Conservation (phyloP, 2,797 vertebrate genomes). For the Sarcophilus harrisii region DNA sequence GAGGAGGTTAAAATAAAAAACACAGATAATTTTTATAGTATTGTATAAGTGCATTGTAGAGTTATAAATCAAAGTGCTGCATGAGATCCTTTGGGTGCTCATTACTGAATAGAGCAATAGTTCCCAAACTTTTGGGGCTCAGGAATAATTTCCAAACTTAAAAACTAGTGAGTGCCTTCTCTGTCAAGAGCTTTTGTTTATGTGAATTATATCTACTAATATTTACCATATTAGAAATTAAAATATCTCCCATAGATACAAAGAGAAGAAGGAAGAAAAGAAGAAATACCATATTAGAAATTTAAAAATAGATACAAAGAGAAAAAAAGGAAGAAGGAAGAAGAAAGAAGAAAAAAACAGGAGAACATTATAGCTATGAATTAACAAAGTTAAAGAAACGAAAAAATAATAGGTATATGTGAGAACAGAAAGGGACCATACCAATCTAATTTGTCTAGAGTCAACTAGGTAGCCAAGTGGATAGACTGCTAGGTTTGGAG, state of each 20-base stretch:
- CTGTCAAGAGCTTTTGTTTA: background rate
- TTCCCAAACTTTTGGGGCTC: background rate
- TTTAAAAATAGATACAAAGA: too few relatives aligned
- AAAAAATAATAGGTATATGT: background rate
- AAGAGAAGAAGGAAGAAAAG: background rate
- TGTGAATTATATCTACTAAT: background rate
- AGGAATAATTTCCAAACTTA: background rate
- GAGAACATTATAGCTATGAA: background rate
- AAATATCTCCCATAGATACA: background rate
- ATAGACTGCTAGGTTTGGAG: background rate
- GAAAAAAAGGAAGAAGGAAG: too few relatives aligned
- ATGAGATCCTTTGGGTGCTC: background rate
- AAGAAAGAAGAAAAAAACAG: too few relatives aligned
- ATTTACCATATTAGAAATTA: background rate
- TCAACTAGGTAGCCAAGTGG: background rate
- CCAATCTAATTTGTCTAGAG: background rate
- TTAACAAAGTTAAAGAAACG: background rate
- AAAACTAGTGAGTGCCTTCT: background rate
- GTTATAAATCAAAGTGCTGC: background rate
- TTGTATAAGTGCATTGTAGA: background rate
- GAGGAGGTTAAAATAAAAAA: background rate
- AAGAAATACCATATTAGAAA: too few relatives aligned
- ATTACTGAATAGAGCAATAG: background rate
- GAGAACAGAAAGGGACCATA: background rate
- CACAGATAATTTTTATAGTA: background rate